Evolutionary conservation across 2,797 vertebrate genomes (phyloP), one percentile per base, ranked within the genome.

Genomic region (Macropodus opercularis): DNA sequence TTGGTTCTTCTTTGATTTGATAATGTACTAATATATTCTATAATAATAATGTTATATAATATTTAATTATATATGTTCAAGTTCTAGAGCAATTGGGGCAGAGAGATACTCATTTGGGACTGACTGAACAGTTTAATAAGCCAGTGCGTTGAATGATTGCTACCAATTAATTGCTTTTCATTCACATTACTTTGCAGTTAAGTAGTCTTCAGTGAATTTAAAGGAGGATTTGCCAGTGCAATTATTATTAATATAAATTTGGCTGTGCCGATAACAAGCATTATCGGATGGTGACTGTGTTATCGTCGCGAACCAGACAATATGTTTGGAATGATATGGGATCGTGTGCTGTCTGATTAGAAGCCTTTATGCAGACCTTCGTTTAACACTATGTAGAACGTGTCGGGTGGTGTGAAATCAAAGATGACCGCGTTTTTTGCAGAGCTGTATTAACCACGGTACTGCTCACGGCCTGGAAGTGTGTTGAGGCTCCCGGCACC

Each of bases 141-240:
- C 55, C 64, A 36, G 26, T 14, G 50, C 72, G 80, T 83, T 81
- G 54, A 80, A 79, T 79, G 78, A 85, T 82, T 81, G 77, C 68
- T 54, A 41, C 49, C 53, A 82, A 72, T 84, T 84, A 84, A 88
- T 81, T 85, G 69, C 68, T 79, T 81, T 81, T 80, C 56, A 63
- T 54, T 71, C 67, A 70, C 63, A 67, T 78, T 34, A 57, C 72
- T 62, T n/a, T 71, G 67, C 43, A 58, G 43, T 78, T 57, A 69
- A 75, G 36, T 66, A 62, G 65, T 59, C 61, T 68, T 73, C 52
- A 73, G 41, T 48, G 59, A 77, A n/a, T 32, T 43, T 49, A 53
- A 80, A 84, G 41, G 55, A 74, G 60, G 64, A 76, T 67, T 59
- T 69, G 60, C 65, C 57, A 32, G 23, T 56, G 35, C 43, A 64